These are phyloP conservation scores for Sclerodermus sp. DNA, from an alignment of 2,888 invertebrate genomes.

Conservation along the genomic window DNA sequence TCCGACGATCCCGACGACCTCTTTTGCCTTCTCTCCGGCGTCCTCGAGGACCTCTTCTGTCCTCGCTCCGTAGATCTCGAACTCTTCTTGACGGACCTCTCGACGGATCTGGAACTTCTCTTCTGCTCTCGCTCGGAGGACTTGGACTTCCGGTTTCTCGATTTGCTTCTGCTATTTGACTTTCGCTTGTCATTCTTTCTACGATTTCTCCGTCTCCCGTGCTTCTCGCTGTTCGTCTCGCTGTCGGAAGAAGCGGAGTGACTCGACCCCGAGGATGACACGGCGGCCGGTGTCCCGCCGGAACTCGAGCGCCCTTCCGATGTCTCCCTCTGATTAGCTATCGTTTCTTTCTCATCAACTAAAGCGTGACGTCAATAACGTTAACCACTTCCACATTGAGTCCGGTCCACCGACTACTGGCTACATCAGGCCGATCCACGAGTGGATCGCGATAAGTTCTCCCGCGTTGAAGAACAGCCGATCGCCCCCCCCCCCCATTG, in stretches of 20 bases:
- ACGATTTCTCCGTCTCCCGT: conserved; percentile 21
- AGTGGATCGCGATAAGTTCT: no score
- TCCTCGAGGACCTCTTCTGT: neutral
- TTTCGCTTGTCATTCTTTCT: conserved; percentile 27
- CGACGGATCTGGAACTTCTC: conserved; percentile 20
- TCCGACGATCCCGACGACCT: neutral
- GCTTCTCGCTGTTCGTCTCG: conserved; percentile 31
- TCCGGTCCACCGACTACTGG: neutral
- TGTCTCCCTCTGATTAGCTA: conserved; percentile 52
- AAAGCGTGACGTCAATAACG: conserved; percentile 30
- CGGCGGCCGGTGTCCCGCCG: conserved; percentile 32
- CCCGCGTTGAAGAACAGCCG: no score
- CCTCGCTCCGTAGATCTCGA: conserved; percentile 6
- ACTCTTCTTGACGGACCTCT: conserved; percentile 21
- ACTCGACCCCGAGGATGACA: conserved; percentile 36
- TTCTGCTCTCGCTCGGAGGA: conserved; percentile 7
- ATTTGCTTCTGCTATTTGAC: conserved; percentile 39
- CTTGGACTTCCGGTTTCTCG: conserved; percentile 28
- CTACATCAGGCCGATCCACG: no score
- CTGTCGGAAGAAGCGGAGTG: conserved; percentile 31
- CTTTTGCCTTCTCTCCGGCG: conserved; percentile 1
- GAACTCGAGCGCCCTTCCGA: conserved; percentile 48
- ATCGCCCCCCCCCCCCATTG: no score
- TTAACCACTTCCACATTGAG: neutral
- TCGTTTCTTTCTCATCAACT: conserved; percentile 55